Conservation (phyloP, 2,113 vertebrate species). For the Heterotis niloticus region DNA sequence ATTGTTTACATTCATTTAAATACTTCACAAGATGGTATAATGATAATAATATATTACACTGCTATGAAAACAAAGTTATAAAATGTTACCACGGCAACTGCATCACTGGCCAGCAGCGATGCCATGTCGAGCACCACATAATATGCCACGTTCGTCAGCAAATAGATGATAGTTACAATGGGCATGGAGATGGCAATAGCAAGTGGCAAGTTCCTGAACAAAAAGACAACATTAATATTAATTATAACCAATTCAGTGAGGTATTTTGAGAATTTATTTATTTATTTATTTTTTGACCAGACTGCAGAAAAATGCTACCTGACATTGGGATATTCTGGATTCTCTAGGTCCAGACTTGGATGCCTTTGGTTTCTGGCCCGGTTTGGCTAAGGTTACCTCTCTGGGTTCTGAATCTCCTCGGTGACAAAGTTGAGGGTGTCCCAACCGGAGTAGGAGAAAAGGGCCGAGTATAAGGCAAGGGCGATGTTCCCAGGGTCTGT, state of each 20-base stretch:
- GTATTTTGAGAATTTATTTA: no score
- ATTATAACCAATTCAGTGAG: no score
- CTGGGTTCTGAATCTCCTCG: constrained; percentile 78
- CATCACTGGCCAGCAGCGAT: constrained; percentile 72
- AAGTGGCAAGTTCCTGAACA: constrained; percentile 73
- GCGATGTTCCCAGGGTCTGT: constrained; percentile 67
- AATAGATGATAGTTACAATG: constrained; percentile 72
- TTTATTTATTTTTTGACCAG: no score
- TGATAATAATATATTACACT: no score
- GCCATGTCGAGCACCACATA: constrained; percentile 74
- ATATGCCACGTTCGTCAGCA: constrained; percentile 79
- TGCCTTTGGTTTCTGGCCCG: neutral
- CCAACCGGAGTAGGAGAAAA: constrained; percentile 84
- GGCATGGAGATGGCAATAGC: constrained; percentile 78
- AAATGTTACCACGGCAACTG: constrained; percentile 72
- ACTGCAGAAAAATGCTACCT: no score
- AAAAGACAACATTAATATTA: neutral
- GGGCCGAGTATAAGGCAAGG: constrained; percentile 79
- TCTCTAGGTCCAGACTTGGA: neutral
- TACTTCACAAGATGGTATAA: no score
- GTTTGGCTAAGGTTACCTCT: constrained; percentile 57
- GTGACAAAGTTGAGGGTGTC: constrained; percentile 84
- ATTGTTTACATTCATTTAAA: no score
- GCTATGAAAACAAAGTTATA: neutral
- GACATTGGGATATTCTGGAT: no score